phyloP scores from a whole-genome alignment of 2,113 vertebrate genomes.

The Chrysemys picta region DNA sequence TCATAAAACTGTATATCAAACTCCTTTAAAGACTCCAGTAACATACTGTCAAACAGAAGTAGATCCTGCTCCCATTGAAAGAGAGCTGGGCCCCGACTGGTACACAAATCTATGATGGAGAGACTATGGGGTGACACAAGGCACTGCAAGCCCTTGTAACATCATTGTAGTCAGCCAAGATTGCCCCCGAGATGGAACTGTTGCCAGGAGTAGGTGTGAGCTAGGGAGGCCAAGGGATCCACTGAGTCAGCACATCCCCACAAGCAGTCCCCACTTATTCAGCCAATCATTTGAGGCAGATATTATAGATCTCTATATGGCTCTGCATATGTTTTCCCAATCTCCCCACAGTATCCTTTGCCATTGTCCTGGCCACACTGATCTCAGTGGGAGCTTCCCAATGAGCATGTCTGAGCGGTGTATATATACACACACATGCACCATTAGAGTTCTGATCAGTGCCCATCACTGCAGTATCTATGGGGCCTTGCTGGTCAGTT shows the following conservation, averaged over 20 bases:
- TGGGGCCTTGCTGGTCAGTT: neutral
- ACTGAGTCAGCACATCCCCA: neutral
- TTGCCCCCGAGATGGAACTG: neutral
- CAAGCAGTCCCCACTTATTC: accelerated
- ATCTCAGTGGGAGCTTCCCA: accelerated
- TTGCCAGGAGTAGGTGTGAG: neutral
- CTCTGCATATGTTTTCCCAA: neutral
- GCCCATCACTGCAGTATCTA: neutral
- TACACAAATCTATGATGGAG: neutral
- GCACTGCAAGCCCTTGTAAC: neutral
- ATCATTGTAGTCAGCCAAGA: accelerated
- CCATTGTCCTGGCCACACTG: accelerated
- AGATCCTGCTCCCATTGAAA: neutral
- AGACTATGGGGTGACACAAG: neutral
- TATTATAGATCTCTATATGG: neutral
- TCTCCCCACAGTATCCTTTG: neutral
- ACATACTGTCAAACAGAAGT: neutral
- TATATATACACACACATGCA: too few relatives aligned
- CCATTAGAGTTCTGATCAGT: accelerated
- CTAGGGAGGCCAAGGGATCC: neutral
- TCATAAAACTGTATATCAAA: neutral
- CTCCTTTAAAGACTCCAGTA: neutral
- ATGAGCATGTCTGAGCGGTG: accelerated
- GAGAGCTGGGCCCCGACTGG: neutral
- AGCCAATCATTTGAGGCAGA: neutral